Evolutionary conservation across 2,797 vertebrate species (phyloP).

Genomic region (Schizopygopsis pylzovi): DNA sequence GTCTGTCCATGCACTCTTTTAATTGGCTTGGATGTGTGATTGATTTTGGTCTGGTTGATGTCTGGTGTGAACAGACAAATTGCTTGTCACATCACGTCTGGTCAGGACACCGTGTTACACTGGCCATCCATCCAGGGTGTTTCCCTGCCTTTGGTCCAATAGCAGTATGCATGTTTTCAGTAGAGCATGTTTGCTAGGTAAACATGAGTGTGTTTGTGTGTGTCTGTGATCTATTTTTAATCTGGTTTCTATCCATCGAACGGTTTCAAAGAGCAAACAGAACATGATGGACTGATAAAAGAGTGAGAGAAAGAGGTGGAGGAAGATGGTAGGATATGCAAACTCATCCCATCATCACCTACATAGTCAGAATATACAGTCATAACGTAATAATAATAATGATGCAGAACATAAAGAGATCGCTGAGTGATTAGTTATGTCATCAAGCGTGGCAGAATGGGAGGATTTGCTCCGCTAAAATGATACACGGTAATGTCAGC

Average conservation of each 20-base stretch:
- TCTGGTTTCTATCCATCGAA: slow-evolving; percentile 16
- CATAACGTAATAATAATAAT: slow-evolving; percentile 9
- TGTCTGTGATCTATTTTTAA: slow-evolving; percentile 11
- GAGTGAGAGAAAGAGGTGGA: not conserved
- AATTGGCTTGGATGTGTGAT: slow-evolving; percentile 1
- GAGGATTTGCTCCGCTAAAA: not conserved
- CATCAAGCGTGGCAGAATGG: slow-evolving; percentile 4
- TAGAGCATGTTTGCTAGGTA: slow-evolving; percentile 4
- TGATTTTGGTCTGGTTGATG: not conserved
- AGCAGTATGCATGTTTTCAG: not conserved
- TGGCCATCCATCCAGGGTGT: not conserved
- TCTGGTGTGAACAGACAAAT: not conserved
- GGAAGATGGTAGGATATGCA: slow-evolving; percentile 14
- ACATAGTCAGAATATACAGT: not conserved
- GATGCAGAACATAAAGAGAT: slow-evolving; percentile 5
- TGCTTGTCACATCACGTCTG: not conserved
- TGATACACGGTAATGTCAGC: not conserved
- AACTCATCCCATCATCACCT: slow-evolving; percentile 5
- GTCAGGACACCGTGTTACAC: not conserved
- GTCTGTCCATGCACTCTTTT: not conserved
- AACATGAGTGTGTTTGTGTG: not conserved
- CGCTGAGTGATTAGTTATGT: not conserved
- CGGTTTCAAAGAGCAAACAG: not conserved
- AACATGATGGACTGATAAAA: not conserved
- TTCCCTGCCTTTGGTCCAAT: not conserved